Conservation (phyloP, 2,888 invertebrate species). For the Protophormia terraenovae region DNA sequence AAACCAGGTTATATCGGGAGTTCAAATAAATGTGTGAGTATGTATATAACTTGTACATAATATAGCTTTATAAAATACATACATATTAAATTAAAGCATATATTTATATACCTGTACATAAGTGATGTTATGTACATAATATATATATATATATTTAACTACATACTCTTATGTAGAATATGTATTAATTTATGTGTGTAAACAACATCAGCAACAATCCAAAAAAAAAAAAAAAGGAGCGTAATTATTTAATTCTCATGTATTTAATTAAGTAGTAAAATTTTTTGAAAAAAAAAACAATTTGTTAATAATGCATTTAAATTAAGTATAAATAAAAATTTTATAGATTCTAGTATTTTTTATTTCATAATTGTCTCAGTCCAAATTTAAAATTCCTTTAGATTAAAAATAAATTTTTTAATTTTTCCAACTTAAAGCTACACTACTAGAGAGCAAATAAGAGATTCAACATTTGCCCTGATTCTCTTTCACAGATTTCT, state of each 20-base stretch:
- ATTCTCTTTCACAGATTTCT: no score
- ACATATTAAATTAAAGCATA: conserved; percentile 59
- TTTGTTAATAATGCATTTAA: conserved; percentile 18
- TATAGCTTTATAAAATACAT: not conserved
- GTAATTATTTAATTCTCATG: conserved; percentile 14
- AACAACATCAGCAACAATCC: not conserved
- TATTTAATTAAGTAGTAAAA: conserved; percentile 30
- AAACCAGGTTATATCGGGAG: not conserved
- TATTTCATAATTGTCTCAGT: no score
- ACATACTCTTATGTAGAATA: not conserved
- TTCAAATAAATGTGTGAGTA: not conserved
- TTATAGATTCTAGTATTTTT: not conserved
- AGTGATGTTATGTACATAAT: not conserved
- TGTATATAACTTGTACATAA: not conserved
- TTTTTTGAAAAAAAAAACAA: not conserved
- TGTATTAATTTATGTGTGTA: conserved; percentile 23
- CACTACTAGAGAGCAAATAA: no score
- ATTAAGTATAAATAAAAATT: conserved; percentile 18
- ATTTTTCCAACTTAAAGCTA: no score
- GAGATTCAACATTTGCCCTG: no score
- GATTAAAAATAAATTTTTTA: no score
- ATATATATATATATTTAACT: not conserved
- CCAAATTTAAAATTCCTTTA: no score
- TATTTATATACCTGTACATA: not conserved
- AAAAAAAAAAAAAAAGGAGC: no score